Evolutionary conservation across 2,888 invertebrate genomes (phyloP), one percentile per base, ranked within the genome.

Genomic region (Panzeria rudis): DNA sequence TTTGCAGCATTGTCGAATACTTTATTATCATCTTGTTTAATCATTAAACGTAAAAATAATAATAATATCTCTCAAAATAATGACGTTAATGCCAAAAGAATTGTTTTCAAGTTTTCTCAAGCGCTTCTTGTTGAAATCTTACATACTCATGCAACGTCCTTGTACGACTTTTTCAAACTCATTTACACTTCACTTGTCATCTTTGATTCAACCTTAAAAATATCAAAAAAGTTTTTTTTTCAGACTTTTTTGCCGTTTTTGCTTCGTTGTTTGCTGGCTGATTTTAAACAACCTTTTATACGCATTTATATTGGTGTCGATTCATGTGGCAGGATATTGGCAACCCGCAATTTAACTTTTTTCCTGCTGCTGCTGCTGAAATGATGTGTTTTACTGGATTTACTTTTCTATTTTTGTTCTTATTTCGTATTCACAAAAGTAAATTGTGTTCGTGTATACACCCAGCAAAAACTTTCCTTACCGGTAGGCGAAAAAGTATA

Each of bases 311-410:
- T 80, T 66, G 72, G 47, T 64, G 72, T 80, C 79, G 56, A 23
- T 66, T 38, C 56, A 80, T 66, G 72, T 73, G 80, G 56, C 64
- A 80, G 59, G 59, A 73, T 80, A 80, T 80, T 80, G 80, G 66
- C 80, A 73, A 73, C 38, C 56, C 59, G 66, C 66, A 80, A 80
- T 73, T 73, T 50, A 73, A 66, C 72, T 66, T 59, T 64, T 25
- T 69, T 61, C 13, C 8, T 35, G 5, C 17, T 35, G 20, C 44
- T 54, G 17, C 59, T 29, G 52, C 41, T 64, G 32, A 47, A 72
- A 64, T 64, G 41, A 20, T 17, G 15, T 47, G 13, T 9, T n/a
- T n/a, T 54, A 41, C 1, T 56, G 35, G 32, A 35, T 75, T 64
- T 44, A 44, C 13, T 62, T 44, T 56, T 29, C 23, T 29, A 54